Evolutionary conservation across 2,888 invertebrate species (phyloP), one percentile per base, ranked within the genome.

Genomic region (Aquatica leii): DNA sequence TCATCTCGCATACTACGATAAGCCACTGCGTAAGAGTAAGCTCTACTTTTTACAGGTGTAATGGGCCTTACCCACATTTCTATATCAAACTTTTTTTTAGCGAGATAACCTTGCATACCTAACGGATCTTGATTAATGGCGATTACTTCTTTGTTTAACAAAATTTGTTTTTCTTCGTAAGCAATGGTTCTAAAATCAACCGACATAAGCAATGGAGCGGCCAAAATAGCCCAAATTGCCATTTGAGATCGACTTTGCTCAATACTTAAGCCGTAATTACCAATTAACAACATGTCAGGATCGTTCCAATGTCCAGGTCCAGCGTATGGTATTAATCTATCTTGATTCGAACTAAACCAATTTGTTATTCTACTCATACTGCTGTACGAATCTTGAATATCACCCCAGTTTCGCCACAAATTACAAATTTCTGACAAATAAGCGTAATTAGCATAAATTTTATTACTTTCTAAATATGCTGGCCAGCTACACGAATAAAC

Each of bases 401-500:
- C 88, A 49, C 83, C 85, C 79, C 84, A 87, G 73, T 87, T 88
- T 8, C 88, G 83, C 88, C 88, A 88, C 65, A 88, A 71, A 74
- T 89, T 88, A 73, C 88, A 89, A 69, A 84, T 80, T 61, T 85
- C 74, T 0, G 84, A 82, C 59, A 88, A 83, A 0, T 82, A 77
- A 0, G 78, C 75, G 74, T 87, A 88, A 73, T 88, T 78, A 0
- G 86, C 85, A 85, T 86, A 73, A n/a, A 80, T 82, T 5, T 82
- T 75, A 53, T 82, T 80, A 53, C 80, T 84, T 59, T 86, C 84
- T 75, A 87, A 86, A 74, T 93, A 93, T 3, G 88, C 89, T 0
- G 93, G 93, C 91, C 92, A 93, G 73, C 90, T 90, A 80, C 93
- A 93, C 0, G 91, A 90, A 76, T 89, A 93, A 0, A 91, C 83